These are phyloP conservation scores for Andrena fulva DNA, from an alignment of 2,888 invertebrate species.

Conservation along the genomic window DNA sequence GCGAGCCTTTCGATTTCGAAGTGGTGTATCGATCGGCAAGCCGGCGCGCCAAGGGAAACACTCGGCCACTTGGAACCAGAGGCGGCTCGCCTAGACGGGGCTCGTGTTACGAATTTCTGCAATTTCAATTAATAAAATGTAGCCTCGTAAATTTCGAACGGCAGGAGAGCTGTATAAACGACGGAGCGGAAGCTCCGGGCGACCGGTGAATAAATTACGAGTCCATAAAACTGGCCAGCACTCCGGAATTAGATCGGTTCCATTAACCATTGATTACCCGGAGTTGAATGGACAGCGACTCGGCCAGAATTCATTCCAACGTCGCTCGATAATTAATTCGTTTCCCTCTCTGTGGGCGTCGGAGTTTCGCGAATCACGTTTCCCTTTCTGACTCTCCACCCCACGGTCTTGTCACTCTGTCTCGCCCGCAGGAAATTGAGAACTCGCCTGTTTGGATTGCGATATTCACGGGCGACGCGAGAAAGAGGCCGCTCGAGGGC, in stretches of 20 bases:
- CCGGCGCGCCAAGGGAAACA: neutral
- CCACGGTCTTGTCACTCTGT: neutral
- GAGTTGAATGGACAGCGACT: conserved; percentile 42
- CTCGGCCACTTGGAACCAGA: neutral
- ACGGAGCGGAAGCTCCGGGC: neutral
- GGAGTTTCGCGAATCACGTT: conserved; percentile 31
- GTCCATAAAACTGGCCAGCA: conserved; percentile 32
- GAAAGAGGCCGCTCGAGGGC: neutral
- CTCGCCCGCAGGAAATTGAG: neutral
- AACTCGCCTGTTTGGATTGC: conserved; percentile 15
- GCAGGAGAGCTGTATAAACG: neutral
- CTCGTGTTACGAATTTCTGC: neutral
- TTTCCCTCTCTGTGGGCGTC: neutral
- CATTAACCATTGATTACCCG: conserved; percentile 51
- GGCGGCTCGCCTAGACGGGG: neutral
- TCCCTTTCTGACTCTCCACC: neutral
- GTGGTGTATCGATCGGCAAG: conserved; percentile 45
- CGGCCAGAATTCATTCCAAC: conserved; percentile 43
- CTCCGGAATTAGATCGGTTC: conserved; percentile 49
- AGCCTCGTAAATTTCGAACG: neutral
- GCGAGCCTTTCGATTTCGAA: conserved; percentile 50
- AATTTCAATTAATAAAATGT: conserved; percentile 30
- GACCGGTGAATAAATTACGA: conserved; percentile 41
- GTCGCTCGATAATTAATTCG: conserved; percentile 48
- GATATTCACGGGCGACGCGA: conserved; percentile 3